Conservation (phyloP, 2,113 vertebrate genomes). For the Takifugu flavidus region DNA sequence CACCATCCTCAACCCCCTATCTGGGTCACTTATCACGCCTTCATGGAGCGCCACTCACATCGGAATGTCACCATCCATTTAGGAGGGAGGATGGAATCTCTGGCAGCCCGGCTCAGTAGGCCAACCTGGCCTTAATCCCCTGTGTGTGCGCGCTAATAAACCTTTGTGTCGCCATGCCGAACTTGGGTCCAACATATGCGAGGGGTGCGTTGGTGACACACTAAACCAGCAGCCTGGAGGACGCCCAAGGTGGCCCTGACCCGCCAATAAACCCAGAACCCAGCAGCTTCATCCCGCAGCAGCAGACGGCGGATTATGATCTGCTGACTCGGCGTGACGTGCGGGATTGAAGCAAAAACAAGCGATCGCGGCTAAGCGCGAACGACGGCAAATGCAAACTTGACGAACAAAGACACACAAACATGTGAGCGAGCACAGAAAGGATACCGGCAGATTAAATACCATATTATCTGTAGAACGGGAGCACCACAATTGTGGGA, state of each 20-base stretch:
- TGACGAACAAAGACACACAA: slow-evolving; percentile 1
- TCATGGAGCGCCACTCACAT: slow-evolving; percentile 47
- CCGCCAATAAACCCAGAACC: slow-evolving; percentile 30
- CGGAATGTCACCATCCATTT: slow-evolving; percentile 67
- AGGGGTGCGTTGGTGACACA: too few relatives aligned
- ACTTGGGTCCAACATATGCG: too few relatives aligned
- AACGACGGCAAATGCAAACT: slow-evolving; percentile 27
- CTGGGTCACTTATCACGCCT: slow-evolving; percentile 66
- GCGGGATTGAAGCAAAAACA: slow-evolving; percentile 13
- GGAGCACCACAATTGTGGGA: slow-evolving; percentile 28
- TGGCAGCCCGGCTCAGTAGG: slow-evolving; percentile 50
- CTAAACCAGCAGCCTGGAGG: background rate
- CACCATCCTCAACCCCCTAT: slow-evolving; percentile 33
- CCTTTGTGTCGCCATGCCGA: background rate
- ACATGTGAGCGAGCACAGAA: background rate
- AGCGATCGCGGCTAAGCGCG: slow-evolving; percentile 24
- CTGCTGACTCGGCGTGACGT: slow-evolving; percentile 44
- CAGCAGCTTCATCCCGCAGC: slow-evolving; percentile 16
- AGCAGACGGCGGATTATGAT: slow-evolving; percentile 36
- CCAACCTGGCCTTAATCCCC: slow-evolving; percentile 65
- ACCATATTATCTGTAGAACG: slow-evolving; percentile 24
- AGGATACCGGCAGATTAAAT: slow-evolving; percentile 24
- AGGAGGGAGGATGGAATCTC: slow-evolving; percentile 49
- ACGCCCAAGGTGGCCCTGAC: slow-evolving; percentile 21
- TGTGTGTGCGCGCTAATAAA: slow-evolving; percentile 2